phyloP scores from a whole-genome alignment of 2,888 invertebrate species.

The Nemapogon koenigi region DNA sequence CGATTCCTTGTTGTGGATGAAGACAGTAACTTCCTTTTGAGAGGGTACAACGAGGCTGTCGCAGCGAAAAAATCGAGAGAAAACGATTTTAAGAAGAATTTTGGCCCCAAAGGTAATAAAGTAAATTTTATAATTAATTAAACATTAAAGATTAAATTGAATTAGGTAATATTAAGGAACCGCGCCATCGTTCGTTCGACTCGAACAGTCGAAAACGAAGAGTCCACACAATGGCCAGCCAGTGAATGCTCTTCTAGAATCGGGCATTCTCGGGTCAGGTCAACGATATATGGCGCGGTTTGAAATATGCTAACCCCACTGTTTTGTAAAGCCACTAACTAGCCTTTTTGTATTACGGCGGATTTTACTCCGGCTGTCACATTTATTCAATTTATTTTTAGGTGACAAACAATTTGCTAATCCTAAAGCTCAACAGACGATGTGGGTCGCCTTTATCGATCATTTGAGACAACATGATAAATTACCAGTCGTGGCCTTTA shows the following conservation, averaged over 20 bases:
- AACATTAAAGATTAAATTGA: too few relatives aligned
- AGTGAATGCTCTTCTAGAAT: too few relatives aligned
- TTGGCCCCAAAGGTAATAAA: conserved; percentile 55
- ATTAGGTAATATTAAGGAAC: too few relatives aligned
- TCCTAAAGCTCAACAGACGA: conserved; percentile 78
- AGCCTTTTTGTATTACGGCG: neutral
- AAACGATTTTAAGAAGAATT: conserved; percentile 50
- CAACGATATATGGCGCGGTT: too few relatives aligned
- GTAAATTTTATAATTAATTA: too few relatives aligned
- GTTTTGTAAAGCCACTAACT: neutral
- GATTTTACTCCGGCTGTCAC: neutral
- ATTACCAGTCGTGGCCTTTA: conserved; percentile 94
- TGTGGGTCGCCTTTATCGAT: conserved; percentile 84
- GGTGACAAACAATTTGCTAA: conserved; percentile 46
- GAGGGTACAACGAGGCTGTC: conserved; percentile 68
- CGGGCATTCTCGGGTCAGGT: too few relatives aligned
- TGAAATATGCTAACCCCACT: too few relatives aligned
- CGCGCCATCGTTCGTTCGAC: too few relatives aligned
- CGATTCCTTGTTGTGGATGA: conserved; percentile 82
- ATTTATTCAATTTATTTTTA: conserved; percentile 16
- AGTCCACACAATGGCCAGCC: too few relatives aligned
- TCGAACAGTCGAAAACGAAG: too few relatives aligned
- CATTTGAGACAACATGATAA: conserved; percentile 83
- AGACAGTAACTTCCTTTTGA: conserved; percentile 72
- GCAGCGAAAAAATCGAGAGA: conserved; percentile 55